Evolutionary conservation across 2,797 vertebrate genomes (phyloP), one percentile per base, ranked within the genome.

Genomic region (Delichon dasypus): DNA sequence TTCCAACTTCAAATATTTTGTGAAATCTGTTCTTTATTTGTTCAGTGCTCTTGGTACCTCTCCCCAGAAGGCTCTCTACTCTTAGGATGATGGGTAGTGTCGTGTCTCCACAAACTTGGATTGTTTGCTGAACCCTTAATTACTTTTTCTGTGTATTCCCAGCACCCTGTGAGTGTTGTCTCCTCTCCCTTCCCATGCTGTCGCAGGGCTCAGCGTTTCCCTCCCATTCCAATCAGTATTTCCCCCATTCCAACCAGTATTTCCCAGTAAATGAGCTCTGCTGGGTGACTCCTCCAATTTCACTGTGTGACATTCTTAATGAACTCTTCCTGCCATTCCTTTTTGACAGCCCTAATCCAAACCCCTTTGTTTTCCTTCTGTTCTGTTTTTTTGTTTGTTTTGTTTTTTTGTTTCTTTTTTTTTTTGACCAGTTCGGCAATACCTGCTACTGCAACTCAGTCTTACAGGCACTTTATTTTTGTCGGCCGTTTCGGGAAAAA

Each of bases 401-500:
- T n/a, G n/a, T n/a, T n/a, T n/a, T n/a, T n/a, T 38, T 38, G 36
- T 38, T 38, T 38, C 36, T 38, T 38, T 94, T n/a, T 13, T 25
- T 23, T 64, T 64, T 86, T 88, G 44, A 90, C 34, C 88, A 99
- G 99, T 99, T 99, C 92, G 99, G 99, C 85, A 99, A 99, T 97
- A 99, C 99, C 96, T 99, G 99, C 98, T 99, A 99, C 98, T 99
- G 99, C 97, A 99, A 99, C 98, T 99, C 99, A 1, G 99, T 99
- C 97, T 98, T 99, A 95, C 98, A 99, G 98, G 98, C 99, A 61
- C 98, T 99, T 96, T 99, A 99, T 94, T 99, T 99, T 96, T 99
- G 98, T 81, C 98, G 99, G 47, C 99, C 99, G 2, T 99, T 99
- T 97, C 98, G 99, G 94, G 99, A 99, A 96, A 99, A 99, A 94